Evolutionary conservation across 2,113 vertebrate species (phyloP), one percentile per base, ranked within the genome.

Genomic region (Scortum barcoo): DNA sequence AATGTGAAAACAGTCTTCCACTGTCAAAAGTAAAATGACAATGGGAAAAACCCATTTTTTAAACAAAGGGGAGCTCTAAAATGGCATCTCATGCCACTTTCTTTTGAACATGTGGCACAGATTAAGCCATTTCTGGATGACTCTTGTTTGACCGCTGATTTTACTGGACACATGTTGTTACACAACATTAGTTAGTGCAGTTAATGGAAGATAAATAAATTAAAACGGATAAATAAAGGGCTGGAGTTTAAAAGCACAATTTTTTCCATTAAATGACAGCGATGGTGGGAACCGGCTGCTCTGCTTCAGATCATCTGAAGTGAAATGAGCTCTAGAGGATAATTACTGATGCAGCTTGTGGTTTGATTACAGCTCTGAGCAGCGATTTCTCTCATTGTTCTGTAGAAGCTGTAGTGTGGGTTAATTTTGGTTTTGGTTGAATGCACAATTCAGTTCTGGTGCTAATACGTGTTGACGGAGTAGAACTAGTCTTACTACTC

Each of bases 291-390:
- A 63, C 40, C 22, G 19, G 40, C 20, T 62, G 40, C n/a, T 72
- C 30, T 26, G 69, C 61, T 42, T 69, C 42, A 53, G 62, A 26
- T 69, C 65, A 53, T 9, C 19, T 56, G 33, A 24, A 70, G 77
- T 74, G 24, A 76, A 66, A 70, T 38, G 53, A 84, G 75, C 71
- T 74, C 44, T n/a, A 3, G 62, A 68, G 63, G 76, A 72, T 89
- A 68, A 86, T 87, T 78, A 82, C 57, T 65, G 72, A 51, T 60
- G 75, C 76, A 67, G 81, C 72, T 68, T 70, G 76, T 61, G 78
- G 72, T 76, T 73, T 86, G 78, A 87, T 88, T 85, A 56, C 24
- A 88, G 60, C 58, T 30, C 68, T 42, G 20, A 67, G 46, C 36
- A 30, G 67, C 2, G 1, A 24, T 48, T 82, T 74, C 70, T 46